Base-by-base conservation (phyloP, 2,888 invertebrate genomes). In the Exephanes ischioxanthus region DNA sequence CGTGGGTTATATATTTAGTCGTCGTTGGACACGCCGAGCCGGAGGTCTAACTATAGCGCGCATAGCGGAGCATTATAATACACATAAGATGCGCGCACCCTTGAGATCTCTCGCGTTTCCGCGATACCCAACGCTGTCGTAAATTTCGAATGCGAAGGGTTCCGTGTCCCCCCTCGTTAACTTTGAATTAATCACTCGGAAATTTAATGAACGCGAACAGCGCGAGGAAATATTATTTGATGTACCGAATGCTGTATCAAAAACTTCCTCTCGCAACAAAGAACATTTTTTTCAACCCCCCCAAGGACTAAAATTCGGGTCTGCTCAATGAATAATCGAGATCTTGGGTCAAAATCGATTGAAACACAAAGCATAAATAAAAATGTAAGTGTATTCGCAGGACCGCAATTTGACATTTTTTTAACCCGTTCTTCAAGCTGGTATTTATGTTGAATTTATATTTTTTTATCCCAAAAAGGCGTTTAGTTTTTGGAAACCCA, bases 1-100 rank as follows among this genome's bases (percentile, higher is more conserved):
- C 63, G 30, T 5, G 22, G 11, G 66, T 67, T 72, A 73, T 80
- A 80, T 80, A 73, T 80, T 70, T 70, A 80, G 80, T 73, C 80
- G 45, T 41, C 79, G 48, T 63, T 70, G 70, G 73, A 83, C 79
- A 75, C 37, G 68, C 41, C 66, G 53, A 67, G 14, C 22, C 33
- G 11, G 22, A 41, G 30, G 70, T 80, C 79, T 70, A 83, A 79
- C 73, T 83, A 63, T 79, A 79, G 83, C 58, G 33, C 33, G 51
- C 51, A 30, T 48, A 48, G n/a, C 14, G n/a, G 55, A 45, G 30
- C 19, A 37, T 58, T 37, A 58, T 55, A 53, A 67, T 68, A 78
- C 33, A 53, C 19, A 19, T 55, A 53, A 53, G 7, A 55, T 63
- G 45, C 67, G 22, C 58, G n/a, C 37, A 75, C 63, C 75, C 61